Evolutionary conservation across 2,888 invertebrate species (phyloP).

Genomic region (Sylvicola cinctus): DNA sequence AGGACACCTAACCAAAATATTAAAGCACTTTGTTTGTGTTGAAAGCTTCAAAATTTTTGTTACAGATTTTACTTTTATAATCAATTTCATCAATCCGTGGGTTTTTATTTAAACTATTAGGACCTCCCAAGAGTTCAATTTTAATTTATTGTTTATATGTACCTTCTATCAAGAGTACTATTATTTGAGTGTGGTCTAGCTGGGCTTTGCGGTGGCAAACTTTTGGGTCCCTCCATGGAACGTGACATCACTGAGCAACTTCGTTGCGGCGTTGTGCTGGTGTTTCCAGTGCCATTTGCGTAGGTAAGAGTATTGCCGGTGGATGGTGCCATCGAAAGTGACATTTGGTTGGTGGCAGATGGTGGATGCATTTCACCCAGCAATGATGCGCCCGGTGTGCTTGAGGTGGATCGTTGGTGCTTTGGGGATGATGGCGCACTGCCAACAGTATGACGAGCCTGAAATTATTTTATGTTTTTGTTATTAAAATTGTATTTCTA

Average conservation of each 20-base stretch:
- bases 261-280: too few relatives aligned
- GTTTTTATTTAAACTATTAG: too few relatives aligned
- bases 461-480: background rate
- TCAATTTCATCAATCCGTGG: too few relatives aligned
- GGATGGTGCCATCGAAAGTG: conserved; percentile 6
- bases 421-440: conserved; percentile 37
- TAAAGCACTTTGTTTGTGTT: too few relatives aligned
- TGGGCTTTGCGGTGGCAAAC: conserved; percentile 28
- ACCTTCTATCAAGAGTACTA: conserved; percentile 34
- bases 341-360: conserved; percentile 11
- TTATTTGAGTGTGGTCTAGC: conserved; percentile 24
- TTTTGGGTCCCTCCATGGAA: conserved; percentile 36
- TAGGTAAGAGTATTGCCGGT: conserved; percentile 10
- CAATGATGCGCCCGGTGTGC: conserved; percentile 17
- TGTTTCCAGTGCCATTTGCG: conserved; percentile 12
- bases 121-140: too few relatives aligned
- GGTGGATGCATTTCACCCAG: conserved; percentile 12
- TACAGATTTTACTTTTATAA: too few relatives aligned
- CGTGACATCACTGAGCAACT: conserved; percentile 30
- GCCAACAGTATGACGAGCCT: conserved; percentile 31
- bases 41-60: too few relatives aligned
- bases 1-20: too few relatives aligned
- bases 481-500: background rate
- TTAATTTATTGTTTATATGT: conserved; percentile 8
- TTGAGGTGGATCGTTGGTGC: conserved; percentile 26